Percentiles rank a stretch among this genome's conserved stretches.
phyloP scores from a whole-genome alignment of 2,113 vertebrate genomes.

The Semnornis frantzii region DNA sequence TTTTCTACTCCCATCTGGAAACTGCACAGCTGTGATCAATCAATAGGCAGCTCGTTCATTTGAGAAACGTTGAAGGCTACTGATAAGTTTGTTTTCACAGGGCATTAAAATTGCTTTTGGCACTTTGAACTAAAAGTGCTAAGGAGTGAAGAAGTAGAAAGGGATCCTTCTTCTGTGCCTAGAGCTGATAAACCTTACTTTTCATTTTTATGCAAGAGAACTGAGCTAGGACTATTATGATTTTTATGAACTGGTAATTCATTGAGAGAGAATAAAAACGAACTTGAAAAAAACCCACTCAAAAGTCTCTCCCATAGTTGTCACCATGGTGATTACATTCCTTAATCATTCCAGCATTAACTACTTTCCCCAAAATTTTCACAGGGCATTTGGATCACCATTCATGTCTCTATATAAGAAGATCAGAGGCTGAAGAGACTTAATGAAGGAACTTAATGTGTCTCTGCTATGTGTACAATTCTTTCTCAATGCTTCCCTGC shows the following conservation, averaged over 20 bases:
- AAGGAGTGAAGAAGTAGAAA: background rate
- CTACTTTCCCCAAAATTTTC: background rate
- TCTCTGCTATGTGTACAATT: background rate
- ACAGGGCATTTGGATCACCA: background rate
- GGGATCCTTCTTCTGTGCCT: background rate
- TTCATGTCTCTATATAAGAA: background rate
- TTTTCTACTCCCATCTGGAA: background rate
- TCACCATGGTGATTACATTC: background rate
- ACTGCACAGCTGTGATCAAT: background rate
- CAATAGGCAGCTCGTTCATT: background rate
- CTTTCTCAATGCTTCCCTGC: background rate
- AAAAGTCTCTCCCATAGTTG: background rate
- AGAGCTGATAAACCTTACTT: background rate
- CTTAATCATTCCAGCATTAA: background rate
- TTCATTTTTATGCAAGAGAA: background rate
- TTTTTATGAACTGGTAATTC: background rate
- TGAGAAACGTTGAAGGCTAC: background rate
- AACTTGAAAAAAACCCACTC: background rate
- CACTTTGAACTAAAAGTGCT: background rate
- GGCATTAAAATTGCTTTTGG: background rate
- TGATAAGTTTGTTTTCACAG: background rate
- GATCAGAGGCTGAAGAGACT: background rate
- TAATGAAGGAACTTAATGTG: background rate
- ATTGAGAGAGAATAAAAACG: background rate
- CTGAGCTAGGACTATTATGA: background rate